Evolutionary conservation across 2,888 invertebrate species (phyloP), one percentile per base, ranked within the genome.

Genomic region (Anarsia innoxiella): DNA sequence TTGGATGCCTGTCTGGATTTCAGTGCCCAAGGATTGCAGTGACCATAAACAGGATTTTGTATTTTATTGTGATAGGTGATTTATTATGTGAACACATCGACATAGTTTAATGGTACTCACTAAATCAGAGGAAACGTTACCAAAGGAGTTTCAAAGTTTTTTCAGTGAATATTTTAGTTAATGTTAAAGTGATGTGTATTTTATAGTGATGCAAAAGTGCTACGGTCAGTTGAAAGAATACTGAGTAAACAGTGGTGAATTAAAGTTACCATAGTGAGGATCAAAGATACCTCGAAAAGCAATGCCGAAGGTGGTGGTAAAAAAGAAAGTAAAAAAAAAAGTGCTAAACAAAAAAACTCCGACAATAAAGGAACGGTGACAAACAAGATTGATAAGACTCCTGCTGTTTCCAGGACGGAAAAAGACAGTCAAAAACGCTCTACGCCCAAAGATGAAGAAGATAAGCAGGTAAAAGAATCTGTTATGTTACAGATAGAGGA

Each of bases 211-310:
- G 25, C 31, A 41, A 31, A 41, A 32, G 32, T 31, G n/a, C n/a
- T n/a, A 33, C 37, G 41, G 37, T 39, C 30, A 3, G 19, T 6
- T 19, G 19, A 19, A 19, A 19, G 19, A 19, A 6, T 19, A 5
- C 19, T 19, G 19, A 19, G n/a, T n/a, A n/a, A n/a, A n/a, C 36
- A 39, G 13, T 8, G 39, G 36, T 34, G 41, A 41, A 46, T 34
- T 40, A 65, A 70, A 88, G 88, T 87, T 76, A 86, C 87, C 88
- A 89, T 89, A 86, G 89, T 89, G 89, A 86, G 88, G 80, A 86
- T 88, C 73, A 89, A 89, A 75, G 89, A 89, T 80, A 74, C 86
- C 53, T 76, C 85, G 61, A 86, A 86, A 68, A 86, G 73, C 72
- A 86, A 88, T 88, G 88, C 86, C 75, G 88, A 86, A 70, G 73